Base-by-base conservation (phyloP, 2,888 invertebrate genomes). In the Agrotis puta region DNA sequence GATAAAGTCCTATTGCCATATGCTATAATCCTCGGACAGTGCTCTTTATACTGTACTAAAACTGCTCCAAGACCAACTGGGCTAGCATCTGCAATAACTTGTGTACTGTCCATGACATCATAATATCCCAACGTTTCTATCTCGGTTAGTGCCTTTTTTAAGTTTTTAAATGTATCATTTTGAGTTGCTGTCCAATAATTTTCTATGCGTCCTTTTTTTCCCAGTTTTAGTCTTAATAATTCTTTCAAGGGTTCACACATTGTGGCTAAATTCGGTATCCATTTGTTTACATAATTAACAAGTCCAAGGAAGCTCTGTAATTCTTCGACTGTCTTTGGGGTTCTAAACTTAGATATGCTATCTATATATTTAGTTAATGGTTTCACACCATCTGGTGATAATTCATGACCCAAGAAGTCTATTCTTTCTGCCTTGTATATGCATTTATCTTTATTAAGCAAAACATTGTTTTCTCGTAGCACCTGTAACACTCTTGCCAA, bases 311-410 rank as follows among this genome's bases (percentile, higher is more conserved):
- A 39, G 7, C 39, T 39, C 39, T 39, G 39, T 7, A 39, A 7
- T 7, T 39, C 39, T 39, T 39, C 39, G 7, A 39, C 13, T 0
- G 70, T 79, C 16, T 9, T 68, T 0, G 85, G 86, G 2, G 33
- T 43, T 56, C 83, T 51, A 62, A 85, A 85, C 0, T 58, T 13
- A 1, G 2, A 2, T 2, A 71, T 56, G 3, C 33, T 70, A 6
- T 48, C 4, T 1, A 70, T 51, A n/a, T 74, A 74, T 45, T 73
- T 73, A 0, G 18, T 0, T 2, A 68, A n/a, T 11, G 73, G 68
- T 51, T 16, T 73, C 3, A 62, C 45, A 2, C 73, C 64, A 0
- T 33, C 16, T 1, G n/a, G 3, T 0, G 53, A 43, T 3, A 73
- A 14, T 2, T 61, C 59, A 11, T 70, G 74, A 13, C 70, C 74